A percentile compares a stretch with the other conserved stretches of the same genome.
These are phyloP conservation scores for Spatula clypeata DNA, from an alignment of 2,797 vertebrate genomes.

Conservation along the genomic window DNA sequence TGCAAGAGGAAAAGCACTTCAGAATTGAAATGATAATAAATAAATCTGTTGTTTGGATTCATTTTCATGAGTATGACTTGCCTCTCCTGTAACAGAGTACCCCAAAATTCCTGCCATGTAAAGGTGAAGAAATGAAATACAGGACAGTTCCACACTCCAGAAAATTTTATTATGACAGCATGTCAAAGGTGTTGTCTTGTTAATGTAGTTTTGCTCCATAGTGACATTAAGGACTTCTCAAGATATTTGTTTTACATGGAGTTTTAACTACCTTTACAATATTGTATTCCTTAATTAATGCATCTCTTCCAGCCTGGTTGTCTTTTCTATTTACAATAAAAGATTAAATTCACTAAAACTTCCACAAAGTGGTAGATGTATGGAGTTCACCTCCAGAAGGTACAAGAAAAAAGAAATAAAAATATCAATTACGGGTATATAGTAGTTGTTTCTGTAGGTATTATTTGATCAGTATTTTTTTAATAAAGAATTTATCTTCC, in stretches of 20 bases:
- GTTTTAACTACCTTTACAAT: not conserved
- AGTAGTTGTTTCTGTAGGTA: not conserved
- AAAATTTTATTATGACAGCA: not conserved
- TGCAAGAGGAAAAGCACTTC: not conserved
- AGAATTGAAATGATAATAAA: slow-evolving; percentile 15
- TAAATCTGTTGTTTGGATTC: not conserved
- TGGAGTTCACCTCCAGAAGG: not conserved
- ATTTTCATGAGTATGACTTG: not conserved
- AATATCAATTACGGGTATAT: not conserved
- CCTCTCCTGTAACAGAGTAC: not conserved
- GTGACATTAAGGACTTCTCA: not conserved
- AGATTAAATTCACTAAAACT: not conserved
- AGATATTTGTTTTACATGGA: not conserved
- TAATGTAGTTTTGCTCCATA: not conserved
- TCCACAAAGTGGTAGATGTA: not conserved
- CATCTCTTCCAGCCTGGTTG: not conserved
- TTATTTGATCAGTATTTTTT: not conserved
- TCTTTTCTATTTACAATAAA: not conserved
- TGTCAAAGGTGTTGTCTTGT: not conserved
- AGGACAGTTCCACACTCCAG: not conserved
- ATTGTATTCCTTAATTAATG: not conserved
- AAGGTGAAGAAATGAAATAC: not conserved
- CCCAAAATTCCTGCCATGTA: not conserved
- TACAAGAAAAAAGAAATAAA: not conserved
- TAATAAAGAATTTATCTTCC: not conserved